Evolutionary conservation across 2,797 vertebrate species (phyloP), one percentile per base, ranked within the genome.

Genomic region (Poeciliopsis paucimaculata): DNA sequence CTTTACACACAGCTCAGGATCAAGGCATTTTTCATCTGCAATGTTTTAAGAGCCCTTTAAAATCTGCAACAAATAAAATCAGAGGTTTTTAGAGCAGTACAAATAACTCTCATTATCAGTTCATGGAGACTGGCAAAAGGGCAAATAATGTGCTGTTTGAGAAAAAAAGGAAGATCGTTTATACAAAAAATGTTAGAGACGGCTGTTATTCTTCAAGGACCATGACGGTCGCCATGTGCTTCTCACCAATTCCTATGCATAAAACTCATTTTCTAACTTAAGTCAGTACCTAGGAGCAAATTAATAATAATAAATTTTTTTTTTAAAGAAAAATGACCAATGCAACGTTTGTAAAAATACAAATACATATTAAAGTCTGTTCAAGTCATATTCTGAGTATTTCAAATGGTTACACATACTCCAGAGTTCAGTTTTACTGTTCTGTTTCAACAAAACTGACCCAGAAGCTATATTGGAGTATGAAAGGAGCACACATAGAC

Each of bases 1-100:
- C 79, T 84, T 92, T 80, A 84, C 81, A 87, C 79, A 57, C 20
- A 36, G 70, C 62, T 57, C 51, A 79, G 79, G 79, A 87, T 76
- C 55, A 41, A 57, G 70, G 78, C 83, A 90, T 90, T 92, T 90
- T 81, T 91, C 85, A 86, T 88, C 82, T 76, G 79, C 47, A 46
- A 84, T 62, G 77, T 81, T 89, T 90, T 71, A 88, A 91, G 89
- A 87, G 90, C 86, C 82, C 87, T 87, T 90, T 81, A 88, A 49
- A 77, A 82, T 53, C 51, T 3, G 39, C 55, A 68, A 12, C 62
- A 82, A 82, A 91, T 83, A 80, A 88, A 89, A 88, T 76, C 80
- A 73, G 79, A 91, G 82, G 84, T 89, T 89, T 85, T 70, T 80
- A 89, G 73, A 79, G 80, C n/a, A 73, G 83, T 78, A 87, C 87